Evolutionary conservation across 37 sponge, comb jelly and placozoan genomes (phyloP).

Genomic region (Beroe forskalii): DNA sequence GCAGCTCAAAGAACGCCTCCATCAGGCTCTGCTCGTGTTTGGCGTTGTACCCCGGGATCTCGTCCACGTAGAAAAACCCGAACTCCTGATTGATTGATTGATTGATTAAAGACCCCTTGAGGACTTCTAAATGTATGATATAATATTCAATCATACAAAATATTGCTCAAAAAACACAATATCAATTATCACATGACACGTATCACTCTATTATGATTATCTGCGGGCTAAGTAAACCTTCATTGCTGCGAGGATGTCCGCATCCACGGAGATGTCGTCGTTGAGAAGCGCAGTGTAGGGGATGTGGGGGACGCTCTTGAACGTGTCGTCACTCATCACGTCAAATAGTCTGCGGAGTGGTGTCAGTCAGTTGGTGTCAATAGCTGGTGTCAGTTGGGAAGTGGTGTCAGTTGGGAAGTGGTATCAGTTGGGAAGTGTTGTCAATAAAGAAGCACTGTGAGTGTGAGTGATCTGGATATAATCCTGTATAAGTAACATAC

Average conservation of each 20-base stretch:
- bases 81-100: too few species aligned
- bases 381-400: background rate
- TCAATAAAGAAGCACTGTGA: background rate
- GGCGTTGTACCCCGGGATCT: constrained; percentile 2
- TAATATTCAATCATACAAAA: too few species aligned
- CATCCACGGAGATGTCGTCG: constrained; percentile 7
- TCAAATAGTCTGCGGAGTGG: background rate
- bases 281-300: constrained; percentile 15
- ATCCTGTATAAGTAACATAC: too few species aligned
- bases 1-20: constrained; percentile 26
- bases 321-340: background rate
- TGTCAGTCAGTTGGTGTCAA: background rate
- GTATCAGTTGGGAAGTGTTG: background rate
- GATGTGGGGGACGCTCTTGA: background rate
- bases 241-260: background rate
- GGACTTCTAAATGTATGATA: too few species aligned
- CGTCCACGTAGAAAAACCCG: constrained; percentile 26
- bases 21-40: background rate
- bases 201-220: too few species aligned
- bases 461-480: too few species aligned
- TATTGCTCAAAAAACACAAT: too few species aligned
- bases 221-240: too few species aligned
- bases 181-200: too few species aligned
- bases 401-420: background rate
- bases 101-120: too few species aligned